Conservation (phyloP, 2,888 invertebrate species). For the Mellilla xanthometata region DNA sequence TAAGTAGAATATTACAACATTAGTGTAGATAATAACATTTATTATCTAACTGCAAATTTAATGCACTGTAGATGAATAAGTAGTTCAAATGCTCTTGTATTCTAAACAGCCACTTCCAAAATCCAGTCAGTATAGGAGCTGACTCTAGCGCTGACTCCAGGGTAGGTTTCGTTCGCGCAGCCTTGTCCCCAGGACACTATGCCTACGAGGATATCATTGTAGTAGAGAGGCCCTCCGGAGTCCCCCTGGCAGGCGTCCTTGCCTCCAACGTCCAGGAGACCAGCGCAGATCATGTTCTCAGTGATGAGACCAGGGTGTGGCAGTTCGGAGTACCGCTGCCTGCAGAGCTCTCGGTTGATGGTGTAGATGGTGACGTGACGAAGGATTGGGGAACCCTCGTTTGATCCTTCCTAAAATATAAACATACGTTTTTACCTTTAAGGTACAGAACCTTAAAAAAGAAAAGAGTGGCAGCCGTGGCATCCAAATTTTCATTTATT, state of each 20-base stretch:
- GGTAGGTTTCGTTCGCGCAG: constrained; percentile 60
- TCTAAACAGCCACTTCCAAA: no score
- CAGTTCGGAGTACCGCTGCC: constrained; percentile 16
- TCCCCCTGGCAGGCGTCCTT: constrained; percentile 42
- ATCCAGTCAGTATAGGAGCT: constrained; percentile 51
- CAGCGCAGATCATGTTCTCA: constrained; percentile 51
- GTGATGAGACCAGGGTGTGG: constrained; percentile 21
- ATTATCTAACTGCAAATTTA: no score
- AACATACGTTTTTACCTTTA: no score
- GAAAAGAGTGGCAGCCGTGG: no score
- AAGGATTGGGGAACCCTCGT: constrained; percentile 5
- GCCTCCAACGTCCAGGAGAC: constrained; percentile 37
- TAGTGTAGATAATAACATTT: no score
- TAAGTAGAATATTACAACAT: no score
- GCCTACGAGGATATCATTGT: constrained; percentile 56
- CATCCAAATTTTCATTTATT: no score
- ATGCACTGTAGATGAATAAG: no score
- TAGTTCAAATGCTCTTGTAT: neutral
- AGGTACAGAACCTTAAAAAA: no score
- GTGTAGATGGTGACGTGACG: constrained; percentile 24
- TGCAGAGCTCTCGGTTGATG: constrained; percentile 21
- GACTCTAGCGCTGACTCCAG: constrained; percentile 71
- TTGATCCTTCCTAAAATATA: neutral
- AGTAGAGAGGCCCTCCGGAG: constrained; percentile 66
- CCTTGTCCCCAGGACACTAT: constrained; percentile 72